Percentiles rank a stretch among this genome's conserved stretches.
Evolutionary conservation across 2,888 invertebrate genomes (phyloP).

Genomic region (Theretra japonica): DNA sequence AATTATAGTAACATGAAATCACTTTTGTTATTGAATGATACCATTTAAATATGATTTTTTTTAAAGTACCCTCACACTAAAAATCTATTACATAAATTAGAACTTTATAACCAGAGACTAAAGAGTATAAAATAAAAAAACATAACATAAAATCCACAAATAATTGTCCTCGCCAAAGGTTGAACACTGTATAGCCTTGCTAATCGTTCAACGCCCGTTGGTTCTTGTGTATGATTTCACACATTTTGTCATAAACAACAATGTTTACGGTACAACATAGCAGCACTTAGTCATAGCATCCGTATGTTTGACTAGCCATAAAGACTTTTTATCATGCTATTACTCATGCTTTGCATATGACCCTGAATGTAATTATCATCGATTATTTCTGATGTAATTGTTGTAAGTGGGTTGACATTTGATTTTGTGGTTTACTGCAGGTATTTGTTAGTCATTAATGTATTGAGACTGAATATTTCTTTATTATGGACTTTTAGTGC

Average conservation of each 20-base stretch:
- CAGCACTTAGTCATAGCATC: constrained; percentile 4
- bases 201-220: not conserved
- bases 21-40: no score
- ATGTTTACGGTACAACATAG: not conserved
- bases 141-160: not conserved
- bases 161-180: constrained; percentile 29
- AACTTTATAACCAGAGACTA: not conserved
- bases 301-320: not conserved
- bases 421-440: not conserved
- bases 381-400: constrained; percentile 13
- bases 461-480: not conserved
- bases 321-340: constrained; percentile 9
- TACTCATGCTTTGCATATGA: constrained; percentile 2
- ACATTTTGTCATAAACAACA: constrained; percentile 9
- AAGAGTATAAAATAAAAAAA: not conserved
- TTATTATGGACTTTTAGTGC: no score
- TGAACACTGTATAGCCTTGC: constrained; percentile 20
- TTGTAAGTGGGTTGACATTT: constrained; percentile 6
- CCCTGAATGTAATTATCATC: constrained; percentile 12
- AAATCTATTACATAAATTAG: no score
- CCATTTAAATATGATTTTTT: no score
- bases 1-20: no score
- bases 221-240: not conserved
- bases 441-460: not conserved
- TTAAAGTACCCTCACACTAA: no score